Evolutionary conservation across 2,888 invertebrate species (phyloP), one percentile per base, ranked within the genome.

Genomic region (Punctoribates punctum): DNA sequence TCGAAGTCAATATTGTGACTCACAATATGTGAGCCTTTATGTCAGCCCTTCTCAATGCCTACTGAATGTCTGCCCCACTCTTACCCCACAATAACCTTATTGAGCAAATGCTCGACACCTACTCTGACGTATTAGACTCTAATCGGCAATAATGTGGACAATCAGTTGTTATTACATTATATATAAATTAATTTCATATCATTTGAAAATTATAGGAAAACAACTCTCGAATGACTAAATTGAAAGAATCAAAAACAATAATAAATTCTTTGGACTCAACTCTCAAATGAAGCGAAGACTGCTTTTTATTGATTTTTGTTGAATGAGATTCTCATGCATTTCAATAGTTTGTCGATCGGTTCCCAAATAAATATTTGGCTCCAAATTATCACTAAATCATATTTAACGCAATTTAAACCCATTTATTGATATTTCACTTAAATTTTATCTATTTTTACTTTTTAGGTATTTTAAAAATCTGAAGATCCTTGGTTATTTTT

Each of bases 41-140:
- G 4, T 1, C 11, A 54, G 20, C 20, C 5, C 5, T 54, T n/a
- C n/a, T n/a, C n/a, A n/a, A n/a, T n/a, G 60, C 0, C 29, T 60
- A 23, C 9, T 6, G 20, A 38, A 38, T 20, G 65, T 38, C 65
- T 67, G 65, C 34, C 13, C 65, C 65, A 67, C 65, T n/a, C 65
- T n/a, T 5, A 34, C 48, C 48, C 3, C 48, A 6, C 23, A 5
- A n/a, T 23, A 38, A n/a, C 48, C 72, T 25, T 72, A 72, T 72
- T 72, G 42, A 46, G 72, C 72, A 48, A 48, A 13, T 72, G 23
- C 25, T 27, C 46, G 6, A 27, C n/a, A 2, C 46, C 72, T 46
- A 46, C 20, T 25, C 25, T 72, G 48, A 72, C 72, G 23, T 48
- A 48, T 51, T 51, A 5, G 6, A 48, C n/a, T 20, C n/a, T 51